Evolutionary conservation across 1,140 invertebrate genomes (phyloP).

Genomic region (Spodoptera litura): DNA sequence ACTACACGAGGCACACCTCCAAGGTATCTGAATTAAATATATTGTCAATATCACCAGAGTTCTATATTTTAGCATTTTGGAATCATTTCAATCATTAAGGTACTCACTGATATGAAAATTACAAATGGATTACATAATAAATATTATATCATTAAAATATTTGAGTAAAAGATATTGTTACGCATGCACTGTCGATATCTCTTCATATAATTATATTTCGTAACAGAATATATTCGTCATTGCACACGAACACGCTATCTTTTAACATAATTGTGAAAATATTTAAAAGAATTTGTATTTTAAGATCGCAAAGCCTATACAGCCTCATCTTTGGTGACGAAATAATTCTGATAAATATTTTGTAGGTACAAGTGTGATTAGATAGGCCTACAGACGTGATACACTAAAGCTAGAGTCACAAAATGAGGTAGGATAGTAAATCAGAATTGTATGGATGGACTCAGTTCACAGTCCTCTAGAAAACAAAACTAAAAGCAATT

Average conservation of each 20-base stretch:
- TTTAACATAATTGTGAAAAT: conserved; percentile 17
- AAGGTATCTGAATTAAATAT: conserved; percentile 69
- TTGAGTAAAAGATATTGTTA: conserved; percentile 39
- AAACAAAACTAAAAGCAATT: conserved; percentile 37
- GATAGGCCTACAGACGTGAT: conserved; percentile 58
- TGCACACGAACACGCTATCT: conserved; percentile 25
- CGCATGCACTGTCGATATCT: conserved; percentile 28
- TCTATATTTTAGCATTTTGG: conserved; percentile 48
- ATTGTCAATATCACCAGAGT: conserved; percentile 75
- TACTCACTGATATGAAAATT: conserved; percentile 76
- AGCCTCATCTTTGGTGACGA: conserved; percentile 83
- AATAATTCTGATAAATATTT: conserved; percentile 69
- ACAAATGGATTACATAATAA: conserved; percentile 47
- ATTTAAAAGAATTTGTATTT: conserved; percentile 40
- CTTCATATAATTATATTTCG: background rate
- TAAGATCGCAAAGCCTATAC: conserved; percentile 58
- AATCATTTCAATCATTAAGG: conserved; percentile 60
- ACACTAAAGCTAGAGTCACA: conserved; percentile 78
- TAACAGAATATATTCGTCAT: background rate
- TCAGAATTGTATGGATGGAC: conserved; percentile 78
- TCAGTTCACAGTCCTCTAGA: conserved; percentile 56
- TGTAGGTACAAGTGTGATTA: conserved; percentile 53
- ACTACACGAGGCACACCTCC: conserved; percentile 67
- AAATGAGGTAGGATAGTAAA: conserved; percentile 84
- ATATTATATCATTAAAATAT: conserved; percentile 43